phyloP scores from a whole-genome alignment of 1,140 invertebrate species.

The Vollenhovia emeryi region DNA sequence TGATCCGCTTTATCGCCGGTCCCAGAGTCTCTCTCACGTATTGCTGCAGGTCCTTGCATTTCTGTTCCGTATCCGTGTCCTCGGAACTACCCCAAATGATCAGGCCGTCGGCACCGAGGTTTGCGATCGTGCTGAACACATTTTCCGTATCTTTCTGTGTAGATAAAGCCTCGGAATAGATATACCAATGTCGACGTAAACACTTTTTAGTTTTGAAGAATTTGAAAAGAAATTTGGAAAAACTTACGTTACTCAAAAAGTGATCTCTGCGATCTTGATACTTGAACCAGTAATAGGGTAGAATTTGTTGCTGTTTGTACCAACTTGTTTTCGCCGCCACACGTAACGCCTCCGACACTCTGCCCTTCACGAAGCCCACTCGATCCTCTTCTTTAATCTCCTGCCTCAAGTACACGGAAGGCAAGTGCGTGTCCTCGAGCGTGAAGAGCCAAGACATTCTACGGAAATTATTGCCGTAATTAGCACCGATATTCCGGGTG shows the following conservation, averaged over 20 bases:
- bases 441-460: slow-evolving; percentile 90
- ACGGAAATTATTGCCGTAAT: slow-evolving; percentile 48
- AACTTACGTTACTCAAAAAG: slow-evolving; percentile 86
- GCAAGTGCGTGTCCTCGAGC: slow-evolving; percentile 86
- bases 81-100: slow-evolving; percentile 91
- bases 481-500: neutral
- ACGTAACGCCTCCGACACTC: slow-evolving; percentile 88
- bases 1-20: slow-evolving; percentile 77
- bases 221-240: neutral
- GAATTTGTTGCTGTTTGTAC: slow-evolving; percentile 79
- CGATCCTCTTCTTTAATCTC: slow-evolving; percentile 82
- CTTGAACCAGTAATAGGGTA: slow-evolving; percentile 90
- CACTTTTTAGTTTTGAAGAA: no score
- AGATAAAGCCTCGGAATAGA: neutral
- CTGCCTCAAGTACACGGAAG: slow-evolving; percentile 89
- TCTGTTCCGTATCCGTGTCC: slow-evolving; percentile 88
- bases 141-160: slow-evolving; percentile 86
- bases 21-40: slow-evolving; percentile 88
- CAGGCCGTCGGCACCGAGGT: slow-evolving; percentile 87
- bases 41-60: slow-evolving; percentile 87
- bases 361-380: slow-evolving; percentile 86
- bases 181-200: neutral
- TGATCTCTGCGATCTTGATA: slow-evolving; percentile 87
- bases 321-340: slow-evolving; percentile 81
- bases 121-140: slow-evolving; percentile 85